Conservation (phyloP, 2,888 invertebrate genomes). For the Dryobotodes eremita region DNA sequence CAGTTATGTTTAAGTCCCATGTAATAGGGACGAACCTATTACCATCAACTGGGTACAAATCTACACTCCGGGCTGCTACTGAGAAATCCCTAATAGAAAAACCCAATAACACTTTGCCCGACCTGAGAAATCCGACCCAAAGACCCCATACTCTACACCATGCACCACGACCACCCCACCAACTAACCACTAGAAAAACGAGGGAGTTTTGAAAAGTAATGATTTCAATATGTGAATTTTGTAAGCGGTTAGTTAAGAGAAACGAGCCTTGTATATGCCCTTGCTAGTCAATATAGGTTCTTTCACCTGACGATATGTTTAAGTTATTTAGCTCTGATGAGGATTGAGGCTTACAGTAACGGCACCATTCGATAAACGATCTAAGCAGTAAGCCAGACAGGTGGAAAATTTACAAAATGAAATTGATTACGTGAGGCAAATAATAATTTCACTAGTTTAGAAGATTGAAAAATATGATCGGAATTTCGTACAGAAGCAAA, state of each 20-base stretch:
- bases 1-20: too few relatives aligned
- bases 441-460: constrained; percentile 37
- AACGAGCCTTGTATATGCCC: not conserved
- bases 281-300: constrained; percentile 22
- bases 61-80: too few relatives aligned
- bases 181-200: too few relatives aligned
- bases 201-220: too few relatives aligned
- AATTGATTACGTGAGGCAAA: constrained; percentile 59
- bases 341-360: constrained; percentile 32
- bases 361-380: constrained; percentile 30
- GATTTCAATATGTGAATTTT: not conserved
- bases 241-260: not conserved
- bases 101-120: too few relatives aligned
- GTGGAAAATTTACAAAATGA: constrained; percentile 42
- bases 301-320: constrained; percentile 23
- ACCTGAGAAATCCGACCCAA: too few relatives aligned
- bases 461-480: constrained; percentile 25
- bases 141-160: too few relatives aligned
- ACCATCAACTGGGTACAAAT: too few relatives aligned
- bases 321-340: constrained; percentile 36
- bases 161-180: too few relatives aligned
- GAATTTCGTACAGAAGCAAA: not conserved
- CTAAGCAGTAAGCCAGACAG: constrained; percentile 40
- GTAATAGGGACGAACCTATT: too few relatives aligned
- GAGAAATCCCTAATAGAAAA: too few relatives aligned